These are phyloP conservation scores for Prunella strophiata DNA, from an alignment of 2,797 vertebrate genomes.

Conservation along the genomic window DNA sequence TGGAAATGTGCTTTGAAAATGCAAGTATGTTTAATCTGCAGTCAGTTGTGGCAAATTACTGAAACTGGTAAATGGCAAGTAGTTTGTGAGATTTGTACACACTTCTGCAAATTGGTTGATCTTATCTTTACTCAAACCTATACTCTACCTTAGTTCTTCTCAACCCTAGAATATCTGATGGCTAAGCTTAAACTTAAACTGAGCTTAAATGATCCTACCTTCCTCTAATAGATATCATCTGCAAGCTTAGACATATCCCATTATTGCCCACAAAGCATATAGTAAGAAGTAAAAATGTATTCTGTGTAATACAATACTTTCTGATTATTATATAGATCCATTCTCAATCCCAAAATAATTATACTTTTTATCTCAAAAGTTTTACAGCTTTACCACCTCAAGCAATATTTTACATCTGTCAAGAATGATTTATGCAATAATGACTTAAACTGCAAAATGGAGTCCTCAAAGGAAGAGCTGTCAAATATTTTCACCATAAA, in stretches of 20 bases:
- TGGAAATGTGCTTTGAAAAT: background rate
- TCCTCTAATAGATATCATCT: background rate
- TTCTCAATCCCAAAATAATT: constrained; percentile 63
- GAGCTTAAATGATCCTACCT: background rate
- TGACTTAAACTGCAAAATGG: constrained; percentile 74
- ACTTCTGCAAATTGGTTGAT: background rate
- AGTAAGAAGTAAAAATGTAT: background rate
- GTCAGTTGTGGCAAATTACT: background rate
- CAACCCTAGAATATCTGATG: background rate
- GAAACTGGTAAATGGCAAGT: background rate
- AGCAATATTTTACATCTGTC: constrained; percentile 80
- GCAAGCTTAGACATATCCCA: background rate
- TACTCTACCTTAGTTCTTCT: background rate
- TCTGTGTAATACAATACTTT: background rate
- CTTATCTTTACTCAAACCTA: background rate
- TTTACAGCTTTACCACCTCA: constrained; percentile 76
- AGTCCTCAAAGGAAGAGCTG: constrained; percentile 74
- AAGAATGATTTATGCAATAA: constrained; percentile 79
- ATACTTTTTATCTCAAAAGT: constrained; percentile 76
- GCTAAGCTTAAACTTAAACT: background rate
- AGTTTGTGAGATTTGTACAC: background rate
- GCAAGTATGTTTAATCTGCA: background rate
- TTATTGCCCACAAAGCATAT: background rate
- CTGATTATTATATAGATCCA: constrained; percentile 38
- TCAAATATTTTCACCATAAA: constrained; percentile 70